phyloP scores from a whole-genome alignment of 2,113 vertebrate species.

The Pseudopodoces humilis region DNA sequence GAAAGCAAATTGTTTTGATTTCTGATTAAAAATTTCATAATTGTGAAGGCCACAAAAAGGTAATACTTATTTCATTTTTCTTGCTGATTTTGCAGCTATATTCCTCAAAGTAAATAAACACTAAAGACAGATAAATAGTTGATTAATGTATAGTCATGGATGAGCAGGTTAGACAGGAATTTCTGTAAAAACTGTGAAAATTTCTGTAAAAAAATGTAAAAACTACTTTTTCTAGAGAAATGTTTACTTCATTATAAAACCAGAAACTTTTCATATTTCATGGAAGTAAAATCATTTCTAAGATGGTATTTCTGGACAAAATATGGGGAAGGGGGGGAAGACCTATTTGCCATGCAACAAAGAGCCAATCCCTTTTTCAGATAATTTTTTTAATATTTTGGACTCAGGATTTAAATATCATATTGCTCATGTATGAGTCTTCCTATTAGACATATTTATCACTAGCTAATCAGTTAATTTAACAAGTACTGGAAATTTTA shows the following conservation, averaged over 20 bases:
- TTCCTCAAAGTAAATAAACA: background rate
- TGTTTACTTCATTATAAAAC: background rate
- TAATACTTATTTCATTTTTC: background rate
- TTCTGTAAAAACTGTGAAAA: background rate
- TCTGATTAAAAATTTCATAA: background rate
- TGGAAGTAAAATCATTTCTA: background rate
- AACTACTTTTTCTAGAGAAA: background rate
- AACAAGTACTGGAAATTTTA: background rate
- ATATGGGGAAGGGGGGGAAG: accelerated
- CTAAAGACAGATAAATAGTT: background rate
- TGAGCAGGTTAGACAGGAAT: background rate
- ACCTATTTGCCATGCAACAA: background rate
- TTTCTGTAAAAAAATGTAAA: background rate
- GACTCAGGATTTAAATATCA: background rate
- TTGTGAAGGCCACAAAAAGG: background rate
- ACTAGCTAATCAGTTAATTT: background rate
- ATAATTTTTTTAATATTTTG: background rate
- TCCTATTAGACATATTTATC: background rate
- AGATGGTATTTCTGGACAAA: background rate
- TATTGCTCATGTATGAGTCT: background rate
- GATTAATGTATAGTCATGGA: accelerated
- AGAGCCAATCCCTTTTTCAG: background rate
- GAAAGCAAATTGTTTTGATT: background rate
- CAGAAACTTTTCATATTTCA: background rate
- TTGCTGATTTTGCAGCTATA: background rate